phyloP scores from a whole-genome alignment of 2,888 invertebrate genomes.

The Nomada ruficornis region DNA sequence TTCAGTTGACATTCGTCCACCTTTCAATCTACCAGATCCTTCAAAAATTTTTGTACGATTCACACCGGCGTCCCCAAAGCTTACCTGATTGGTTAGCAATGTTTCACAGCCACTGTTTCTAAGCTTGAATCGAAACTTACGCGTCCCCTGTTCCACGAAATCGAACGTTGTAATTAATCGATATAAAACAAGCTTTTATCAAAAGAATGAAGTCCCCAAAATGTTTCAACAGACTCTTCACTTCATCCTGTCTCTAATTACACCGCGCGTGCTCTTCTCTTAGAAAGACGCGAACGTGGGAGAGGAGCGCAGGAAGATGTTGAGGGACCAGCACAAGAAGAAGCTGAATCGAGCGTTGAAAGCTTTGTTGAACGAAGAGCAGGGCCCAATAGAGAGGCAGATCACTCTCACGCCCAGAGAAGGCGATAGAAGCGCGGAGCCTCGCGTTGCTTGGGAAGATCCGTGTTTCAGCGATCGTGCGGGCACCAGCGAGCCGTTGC shows the following conservation, averaged over 20 bases:
- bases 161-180: too few species aligned
- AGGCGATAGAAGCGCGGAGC: slow-evolving; percentile 21
- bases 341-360: slow-evolving; percentile 86
- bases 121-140: too few species aligned
- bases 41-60: too few species aligned
- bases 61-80: too few species aligned
- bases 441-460: slow-evolving; percentile 66
- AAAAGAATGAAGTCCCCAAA: too few species aligned
- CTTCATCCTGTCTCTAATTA: background rate
- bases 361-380: slow-evolving; percentile 59
- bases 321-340: slow-evolving; percentile 47
- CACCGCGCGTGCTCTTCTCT: background rate
- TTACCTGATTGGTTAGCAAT: too few species aligned
- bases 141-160: too few species aligned
- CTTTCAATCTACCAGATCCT: too few species aligned
- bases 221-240: background rate
- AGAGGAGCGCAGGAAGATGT: slow-evolving; percentile 45
- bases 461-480: slow-evolving; percentile 33
- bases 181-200: too few species aligned
- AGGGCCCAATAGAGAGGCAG: slow-evolving; percentile 64
- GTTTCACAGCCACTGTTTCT: too few species aligned
- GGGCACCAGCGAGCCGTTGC: slow-evolving; percentile 26
- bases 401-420: slow-evolving; percentile 72
- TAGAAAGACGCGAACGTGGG: slow-evolving; percentile 54
- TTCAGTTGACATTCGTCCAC: too few species aligned